These are phyloP conservation scores for Stictocephala bisonia DNA, from an alignment of 2,888 invertebrate species.

Conservation along the genomic window DNA sequence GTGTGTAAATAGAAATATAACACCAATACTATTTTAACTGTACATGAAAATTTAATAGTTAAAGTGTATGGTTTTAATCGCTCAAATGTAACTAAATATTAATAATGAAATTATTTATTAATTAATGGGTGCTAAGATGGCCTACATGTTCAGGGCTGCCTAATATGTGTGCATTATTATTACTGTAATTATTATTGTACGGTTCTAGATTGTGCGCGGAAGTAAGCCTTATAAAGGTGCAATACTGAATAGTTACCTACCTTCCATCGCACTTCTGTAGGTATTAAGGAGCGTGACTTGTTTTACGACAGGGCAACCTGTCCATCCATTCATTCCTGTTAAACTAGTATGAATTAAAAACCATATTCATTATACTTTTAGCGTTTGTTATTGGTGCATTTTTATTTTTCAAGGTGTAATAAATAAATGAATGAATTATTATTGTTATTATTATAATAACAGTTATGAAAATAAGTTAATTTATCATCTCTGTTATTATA, in stretches of 20 bases:
- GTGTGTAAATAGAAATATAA: constrained; percentile 9
- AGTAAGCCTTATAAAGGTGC: constrained; percentile 45
- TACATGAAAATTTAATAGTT: no score
- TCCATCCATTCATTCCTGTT: constrained; percentile 28
- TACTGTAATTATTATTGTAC: constrained; percentile 17
- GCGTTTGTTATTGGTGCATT: constrained; percentile 30
- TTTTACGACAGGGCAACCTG: neutral
- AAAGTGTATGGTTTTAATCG: neutral
- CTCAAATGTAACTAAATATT: constrained; percentile 27
- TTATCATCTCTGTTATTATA: constrained; percentile 47
- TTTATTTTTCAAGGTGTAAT: constrained; percentile 37
- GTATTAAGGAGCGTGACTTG: neutral
- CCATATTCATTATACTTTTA: constrained; percentile 6
- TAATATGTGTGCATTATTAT: constrained; percentile 35
- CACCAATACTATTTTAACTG: constrained; percentile 24
- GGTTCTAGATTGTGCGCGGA: constrained; percentile 20
- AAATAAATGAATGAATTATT: constrained; percentile 9
- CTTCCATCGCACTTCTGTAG: constrained; percentile 15
- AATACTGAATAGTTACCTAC: constrained; percentile 46
- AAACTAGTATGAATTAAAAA: neutral
- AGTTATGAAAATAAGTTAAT: constrained; percentile 37
- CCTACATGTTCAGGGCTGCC: constrained; percentile 48
- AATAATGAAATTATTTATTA: neutral
- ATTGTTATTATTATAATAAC: constrained; percentile 34
- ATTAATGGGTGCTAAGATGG: constrained; percentile 36